A percentile compares a stretch with the other conserved stretches of the same genome.
Conservation (phyloP, 2,113 vertebrate species). For the Conger conger region DNA sequence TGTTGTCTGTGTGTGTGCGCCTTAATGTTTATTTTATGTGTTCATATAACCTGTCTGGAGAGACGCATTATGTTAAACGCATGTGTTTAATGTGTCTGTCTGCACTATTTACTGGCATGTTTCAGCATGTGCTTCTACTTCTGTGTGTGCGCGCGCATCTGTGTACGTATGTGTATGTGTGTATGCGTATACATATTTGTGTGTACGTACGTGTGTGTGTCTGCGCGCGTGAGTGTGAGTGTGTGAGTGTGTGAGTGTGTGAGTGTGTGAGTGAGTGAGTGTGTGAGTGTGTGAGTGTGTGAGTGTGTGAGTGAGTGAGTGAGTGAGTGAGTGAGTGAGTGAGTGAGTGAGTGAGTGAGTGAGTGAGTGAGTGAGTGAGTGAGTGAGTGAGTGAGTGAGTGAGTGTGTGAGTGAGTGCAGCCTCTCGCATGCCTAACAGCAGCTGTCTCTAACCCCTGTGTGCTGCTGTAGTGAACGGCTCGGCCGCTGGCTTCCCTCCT, state of each 20-base stretch:
- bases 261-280: neutral
- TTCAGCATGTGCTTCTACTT: neutral
- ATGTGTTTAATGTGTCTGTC: neutral
- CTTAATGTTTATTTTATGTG: neutral
- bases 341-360: conserved; percentile 29
- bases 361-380: neutral
- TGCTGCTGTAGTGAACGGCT: conserved; percentile 92
- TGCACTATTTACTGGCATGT: neutral
- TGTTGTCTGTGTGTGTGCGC: neutral
- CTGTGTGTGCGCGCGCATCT: no score
- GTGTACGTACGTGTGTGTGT: neutral
- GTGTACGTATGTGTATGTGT: neutral
- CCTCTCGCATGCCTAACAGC: conserved; percentile 27
- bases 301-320: conserved; percentile 26
- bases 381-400: neutral
- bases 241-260: neutral
- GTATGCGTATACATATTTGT: conserved; percentile 24
- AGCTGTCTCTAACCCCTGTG: conserved; percentile 68
- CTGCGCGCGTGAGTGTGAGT: neutral
- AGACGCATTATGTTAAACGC: neutral
- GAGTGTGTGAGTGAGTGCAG: conserved; percentile 14
- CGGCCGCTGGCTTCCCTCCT: conserved; percentile 79
- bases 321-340: conserved; percentile 15
- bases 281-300: conserved; percentile 18
- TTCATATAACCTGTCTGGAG: neutral